Base-by-base conservation (phyloP, 1,140 invertebrate species). In the Nasonia vitripennis region DNA sequence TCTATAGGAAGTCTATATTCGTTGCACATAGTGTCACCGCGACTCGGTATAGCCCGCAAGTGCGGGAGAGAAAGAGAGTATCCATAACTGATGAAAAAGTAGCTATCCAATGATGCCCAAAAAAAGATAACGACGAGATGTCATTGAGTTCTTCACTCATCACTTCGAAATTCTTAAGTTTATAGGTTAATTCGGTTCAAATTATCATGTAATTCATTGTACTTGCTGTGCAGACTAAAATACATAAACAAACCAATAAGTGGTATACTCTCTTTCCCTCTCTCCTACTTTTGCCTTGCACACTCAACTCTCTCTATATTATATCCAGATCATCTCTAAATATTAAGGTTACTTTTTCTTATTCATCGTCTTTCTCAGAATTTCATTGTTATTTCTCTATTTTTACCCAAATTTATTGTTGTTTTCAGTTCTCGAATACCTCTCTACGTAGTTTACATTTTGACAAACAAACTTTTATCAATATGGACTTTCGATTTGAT, bases 401-500 rank as follows among this genome's bases (percentile, higher is more conserved):
- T 79, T 12, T 10, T 79, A 67, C 17, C 23, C 11, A 67, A 7
- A 41, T 17, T 78, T 17, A 17, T 78, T 31, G 7, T 34, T 78
- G 7, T 20, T 78, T 31, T 17, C 31, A 48, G 11, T 34, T 20
- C 27, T 27, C 45, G 2, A 82, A 23, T 31, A 79, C 9, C 20
- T 62, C n/a, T 62, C 48, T 14, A 62, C 55, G 6, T 62, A 17
- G 17, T 62, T 17, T 62, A 51, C 48, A 62, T 62, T 62, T 62
- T n/a, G 55, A 17, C 55, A n/a, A n/a, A n/a, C 4, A 62, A n/a
- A 7, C 17, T 14, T 48, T 12, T 51, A 62, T n/a, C 55, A 62
- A 62, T 62, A 95, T 95, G 94, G 95, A 95, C 89, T 95, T 95
- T 91, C 94, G 94, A 86, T 95, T 95, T 90, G 93, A 95, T 89